Base-by-base conservation (phyloP, 1,140 invertebrate genomes). In the Penaeus chinensis region DNA sequence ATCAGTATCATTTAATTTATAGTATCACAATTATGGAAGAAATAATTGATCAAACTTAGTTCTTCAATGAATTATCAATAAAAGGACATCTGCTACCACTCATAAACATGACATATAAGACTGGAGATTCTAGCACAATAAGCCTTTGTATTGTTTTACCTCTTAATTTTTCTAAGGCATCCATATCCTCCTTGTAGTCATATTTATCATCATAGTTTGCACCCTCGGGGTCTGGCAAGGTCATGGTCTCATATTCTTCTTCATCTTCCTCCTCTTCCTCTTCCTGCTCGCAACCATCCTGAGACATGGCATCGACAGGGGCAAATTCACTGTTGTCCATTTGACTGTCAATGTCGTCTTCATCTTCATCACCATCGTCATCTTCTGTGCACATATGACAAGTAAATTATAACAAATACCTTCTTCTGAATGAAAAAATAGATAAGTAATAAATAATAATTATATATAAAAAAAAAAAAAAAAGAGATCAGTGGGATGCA, bases 181-280 rank as follows among this genome's bases (percentile, higher is more conserved):
- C 91, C 88, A 91, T 91, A 69, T 91, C 91, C 60, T 91, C 91
- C 37, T 91, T 91, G 24, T 91, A 89, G 24, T 91, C 90, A 60
- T 91, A 90, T 60, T 90, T 85, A 16, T 91, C 91, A 74, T 91
- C 90, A 63, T 90, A 87, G 61, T 87, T 83, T 24, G 27, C 69
- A 11, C 80, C 85, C 42, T 82, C 85, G 8, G 80, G 62, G 63
- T 87, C 80, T 3, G 80, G 63, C 54, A 87, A 37, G 4, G 85
- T 82, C 85, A 87, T 63, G 2, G 80, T 77, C 27, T 87, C 80
- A 16, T 77, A 82, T 27, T 87, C 85, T 13, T 87, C 85, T 20
- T 78, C 71, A 19, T 85, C 83, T 0, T 87, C 85, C 10, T 87
- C 85, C 0, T 84, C 54, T 54, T 62, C 42, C n/a, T 60, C 47